Base-by-base conservation (phyloP, 2,888 invertebrate species). In the Diadegma fenestrale region DNA sequence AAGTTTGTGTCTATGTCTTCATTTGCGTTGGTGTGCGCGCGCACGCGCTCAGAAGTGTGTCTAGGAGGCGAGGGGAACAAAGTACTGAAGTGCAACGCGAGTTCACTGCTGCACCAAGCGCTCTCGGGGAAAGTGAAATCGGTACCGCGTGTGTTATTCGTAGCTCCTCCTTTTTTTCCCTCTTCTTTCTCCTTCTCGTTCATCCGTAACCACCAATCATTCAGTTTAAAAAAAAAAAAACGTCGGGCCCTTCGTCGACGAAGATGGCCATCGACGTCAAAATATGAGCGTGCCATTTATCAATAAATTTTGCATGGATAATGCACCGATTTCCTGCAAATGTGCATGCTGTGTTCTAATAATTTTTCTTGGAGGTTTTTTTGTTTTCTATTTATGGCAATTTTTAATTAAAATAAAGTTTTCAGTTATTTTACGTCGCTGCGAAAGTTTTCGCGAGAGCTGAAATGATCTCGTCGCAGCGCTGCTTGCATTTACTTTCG, bases 61-160 rank as follows among this genome's bases (percentile, higher is more conserved):
- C 22, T 80, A 82, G 76, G 76, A 80, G 33, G 78, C 71, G 85
- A 83, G 86, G 82, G 86, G 88, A 87, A 85, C 88, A 88, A 88
- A 80, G 87, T 84, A 82, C 85, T 48, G 45, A 48, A 48, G 58
- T 58, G 58, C 58, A 73, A 80, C 30, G 68, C 64, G 68, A 79
- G 79, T 80, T 80, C 89, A 88, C 88, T 78, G 66, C 85, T 85
- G 82, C 82, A 72, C 86, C 89, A 68, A 68, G 90, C 89, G 89
- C 87, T 86, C 88, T 89, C 89, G 88, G 91, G 89, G 92, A 92
- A 92, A 92, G 92, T 92, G 92, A 92, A 92, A 92, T 90, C 91
- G 87, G 88, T 88, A 84, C 88, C 88, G 88, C 89, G 88, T 90
- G 89, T 89, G 86, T 33, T n/a, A 6, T 85, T 88, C 90, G 87